Evolutionary conservation across 2,797 vertebrate genomes (phyloP).

Genomic region (Typhlichthys eigenmanni): DNA sequence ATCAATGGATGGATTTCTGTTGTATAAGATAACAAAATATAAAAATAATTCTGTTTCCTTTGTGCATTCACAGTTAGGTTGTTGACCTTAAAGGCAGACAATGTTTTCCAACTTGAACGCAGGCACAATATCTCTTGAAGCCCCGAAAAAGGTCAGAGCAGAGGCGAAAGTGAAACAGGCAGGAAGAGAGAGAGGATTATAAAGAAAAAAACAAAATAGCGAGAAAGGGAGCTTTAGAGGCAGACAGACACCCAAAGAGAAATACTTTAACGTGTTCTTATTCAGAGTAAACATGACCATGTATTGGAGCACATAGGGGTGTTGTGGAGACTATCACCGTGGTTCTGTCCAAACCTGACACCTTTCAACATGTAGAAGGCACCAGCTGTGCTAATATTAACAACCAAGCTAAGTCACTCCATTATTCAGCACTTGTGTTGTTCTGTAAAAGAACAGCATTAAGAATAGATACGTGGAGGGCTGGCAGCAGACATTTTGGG

Average conservation of each 20-base stretch:
- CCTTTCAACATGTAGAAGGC: too few species aligned
- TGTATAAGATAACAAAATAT: too few species aligned
- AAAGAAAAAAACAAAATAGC: background rate
- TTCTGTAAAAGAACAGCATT: constrained; percentile 49
- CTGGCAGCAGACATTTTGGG: constrained; percentile 25
- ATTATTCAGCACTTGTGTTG: constrained; percentile 57
- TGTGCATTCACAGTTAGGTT: constrained; percentile 19
- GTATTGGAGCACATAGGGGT: constrained; percentile 39
- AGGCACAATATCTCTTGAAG: background rate
- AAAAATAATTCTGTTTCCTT: constrained; percentile 1
- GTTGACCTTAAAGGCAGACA: constrained; percentile 14
- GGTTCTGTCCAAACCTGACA: too few species aligned
- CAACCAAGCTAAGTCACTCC: constrained; percentile 32
- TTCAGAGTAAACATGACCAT: constrained; percentile 32
- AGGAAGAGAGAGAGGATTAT: too few species aligned
- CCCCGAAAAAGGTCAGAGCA: background rate
- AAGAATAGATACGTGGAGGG: constrained; percentile 44
- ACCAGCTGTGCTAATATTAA: constrained; percentile 23
- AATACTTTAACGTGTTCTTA: constrained; percentile 50
- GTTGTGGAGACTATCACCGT: constrained; percentile 23
- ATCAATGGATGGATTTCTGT: too few species aligned
- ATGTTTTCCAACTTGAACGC: constrained; percentile 21
- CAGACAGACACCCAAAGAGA: constrained; percentile 10
- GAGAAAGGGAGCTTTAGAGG: background rate
- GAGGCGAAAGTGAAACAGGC: too few species aligned